Evolutionary conservation across 2,888 invertebrate genomes (phyloP).

Genomic region (Oligia fasciuncula): DNA sequence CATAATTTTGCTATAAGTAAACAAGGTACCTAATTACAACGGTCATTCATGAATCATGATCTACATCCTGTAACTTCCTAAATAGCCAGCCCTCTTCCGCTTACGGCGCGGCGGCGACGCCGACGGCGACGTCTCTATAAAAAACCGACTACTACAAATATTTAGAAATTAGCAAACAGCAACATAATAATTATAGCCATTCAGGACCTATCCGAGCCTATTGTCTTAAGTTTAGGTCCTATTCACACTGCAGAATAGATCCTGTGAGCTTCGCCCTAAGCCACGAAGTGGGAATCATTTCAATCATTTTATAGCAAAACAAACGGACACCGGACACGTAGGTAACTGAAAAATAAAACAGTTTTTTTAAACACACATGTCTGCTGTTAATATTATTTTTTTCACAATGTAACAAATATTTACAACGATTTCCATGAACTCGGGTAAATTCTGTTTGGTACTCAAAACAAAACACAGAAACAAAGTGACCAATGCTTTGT

Average conservation of each 20-base stretch:
- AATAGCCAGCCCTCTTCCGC: background rate
- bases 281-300: background rate
- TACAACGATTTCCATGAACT: conserved; percentile 40
- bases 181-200: background rate
- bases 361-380: conserved; percentile 11
- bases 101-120: background rate
- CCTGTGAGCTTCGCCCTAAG: background rate
- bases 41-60: background rate
- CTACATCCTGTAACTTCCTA: background rate
- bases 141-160: background rate
- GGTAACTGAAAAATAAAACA: background rate
- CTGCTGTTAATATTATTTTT: background rate
- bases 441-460: conserved; percentile 25
- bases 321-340: background rate
- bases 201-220: background rate
- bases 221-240: background rate
- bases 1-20: background rate
- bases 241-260: background rate
- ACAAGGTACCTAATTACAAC: background rate
- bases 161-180: background rate
- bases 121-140: background rate
- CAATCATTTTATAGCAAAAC: background rate
- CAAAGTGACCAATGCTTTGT: conserved; percentile 31
- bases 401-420: conserved; percentile 31
- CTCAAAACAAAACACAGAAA: conserved; percentile 31